Conservation (phyloP, 2,113 vertebrate genomes). For the Odocoileus hemionus region DNA sequence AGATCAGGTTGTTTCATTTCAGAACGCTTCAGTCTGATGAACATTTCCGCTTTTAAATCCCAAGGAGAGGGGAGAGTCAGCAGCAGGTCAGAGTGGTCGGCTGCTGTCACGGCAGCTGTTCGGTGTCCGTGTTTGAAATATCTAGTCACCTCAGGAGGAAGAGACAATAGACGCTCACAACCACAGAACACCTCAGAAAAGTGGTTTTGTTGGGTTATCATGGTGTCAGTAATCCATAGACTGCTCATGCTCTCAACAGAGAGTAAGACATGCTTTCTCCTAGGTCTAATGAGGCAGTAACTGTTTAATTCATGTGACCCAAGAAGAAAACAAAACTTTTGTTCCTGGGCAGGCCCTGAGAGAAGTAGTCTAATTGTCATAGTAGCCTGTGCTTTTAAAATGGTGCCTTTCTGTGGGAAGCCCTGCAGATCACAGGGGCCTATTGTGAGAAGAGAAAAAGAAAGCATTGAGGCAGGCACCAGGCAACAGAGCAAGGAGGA, state of each 20-base stretch:
- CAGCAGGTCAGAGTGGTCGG: background rate
- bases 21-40: background rate
- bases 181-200: background rate
- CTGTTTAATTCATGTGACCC: conserved; percentile 61
- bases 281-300: conserved; percentile 38
- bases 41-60: background rate
- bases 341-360: conserved; percentile 14
- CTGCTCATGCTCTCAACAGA: background rate
- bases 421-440: conserved; percentile 50
- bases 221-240: background rate
- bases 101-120: background rate
- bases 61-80: background rate
- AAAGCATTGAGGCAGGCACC: conserved; percentile 56
- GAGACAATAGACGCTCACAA: background rate
- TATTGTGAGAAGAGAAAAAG: conserved; percentile 71
- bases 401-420: conserved; percentile 13
- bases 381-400: conserved; percentile 48
- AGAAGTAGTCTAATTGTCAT: background rate
- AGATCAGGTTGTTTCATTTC: background rate
- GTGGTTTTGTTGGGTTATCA: background rate
- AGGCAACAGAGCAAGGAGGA: conserved; percentile 49
- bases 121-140: background rate
- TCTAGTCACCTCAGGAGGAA: background rate
- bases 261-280: conserved; percentile 53
- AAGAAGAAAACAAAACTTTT: conserved; percentile 50